These are phyloP conservation scores for Eledone cirrhosa DNA, from an alignment of 2,888 invertebrate species.

Conservation along the genomic window DNA sequence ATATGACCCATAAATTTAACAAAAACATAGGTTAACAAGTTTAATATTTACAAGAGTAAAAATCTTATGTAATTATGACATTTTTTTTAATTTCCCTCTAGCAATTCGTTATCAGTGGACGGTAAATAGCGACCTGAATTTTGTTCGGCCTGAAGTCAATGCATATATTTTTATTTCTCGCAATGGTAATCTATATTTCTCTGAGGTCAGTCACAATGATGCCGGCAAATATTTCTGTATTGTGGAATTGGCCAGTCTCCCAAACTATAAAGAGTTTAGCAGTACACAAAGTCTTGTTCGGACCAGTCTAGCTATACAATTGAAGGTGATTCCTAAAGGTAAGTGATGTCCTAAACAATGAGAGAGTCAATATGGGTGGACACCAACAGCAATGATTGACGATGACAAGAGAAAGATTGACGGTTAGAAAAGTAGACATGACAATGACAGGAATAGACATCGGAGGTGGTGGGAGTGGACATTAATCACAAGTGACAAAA, in stretches of 20 bases:
- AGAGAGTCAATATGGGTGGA: too few relatives aligned
- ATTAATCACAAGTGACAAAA: too few relatives aligned
- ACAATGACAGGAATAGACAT: too few relatives aligned
- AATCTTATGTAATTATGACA: not conserved
- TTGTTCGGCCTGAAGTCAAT: slow-evolving; percentile 90
- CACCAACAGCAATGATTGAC: too few relatives aligned
- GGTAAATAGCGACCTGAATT: slow-evolving; percentile 86
- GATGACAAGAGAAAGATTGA: too few relatives aligned
- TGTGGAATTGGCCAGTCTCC: slow-evolving; percentile 43
- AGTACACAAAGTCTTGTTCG: slow-evolving; percentile 41
- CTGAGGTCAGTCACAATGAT: slow-evolving; percentile 84
- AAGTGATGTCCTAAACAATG: slow-evolving; percentile 35
- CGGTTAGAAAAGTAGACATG: too few relatives aligned
- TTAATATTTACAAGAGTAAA: not conserved
- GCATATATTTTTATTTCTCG: slow-evolving; percentile 84
- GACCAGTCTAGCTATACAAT: slow-evolving; percentile 49
- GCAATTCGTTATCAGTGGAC: slow-evolving; percentile 81
- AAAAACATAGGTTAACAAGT: not conserved
- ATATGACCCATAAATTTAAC: not conserved
- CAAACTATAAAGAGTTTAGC: slow-evolving; percentile 45
- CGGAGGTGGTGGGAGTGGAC: too few relatives aligned
- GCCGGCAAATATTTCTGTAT: slow-evolving; percentile 54
- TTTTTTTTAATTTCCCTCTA: slow-evolving; percentile 33
- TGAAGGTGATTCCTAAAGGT: slow-evolving; percentile 48
- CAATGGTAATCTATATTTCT: slow-evolving; percentile 96